A percentile compares a stretch with the other conserved stretches of the same genome.
Conservation (phyloP, 2,797 vertebrate species). For the Enteromius thamalakanensis region DNA sequence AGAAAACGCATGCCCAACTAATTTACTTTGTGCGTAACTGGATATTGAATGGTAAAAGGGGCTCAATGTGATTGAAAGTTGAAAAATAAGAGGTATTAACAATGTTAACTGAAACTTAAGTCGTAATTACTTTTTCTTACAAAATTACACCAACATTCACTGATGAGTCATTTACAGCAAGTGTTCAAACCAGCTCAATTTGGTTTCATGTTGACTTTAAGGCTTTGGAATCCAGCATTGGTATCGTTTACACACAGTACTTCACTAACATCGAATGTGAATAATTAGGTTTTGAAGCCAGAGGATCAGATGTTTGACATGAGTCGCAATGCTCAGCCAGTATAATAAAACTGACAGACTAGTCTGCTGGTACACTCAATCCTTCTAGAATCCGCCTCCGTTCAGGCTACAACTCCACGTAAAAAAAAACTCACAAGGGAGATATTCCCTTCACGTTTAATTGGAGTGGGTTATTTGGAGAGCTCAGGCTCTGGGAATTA, state of each 20-base stretch:
- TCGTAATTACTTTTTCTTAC: not conserved
- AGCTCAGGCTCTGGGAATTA: not conserved
- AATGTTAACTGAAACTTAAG: not conserved
- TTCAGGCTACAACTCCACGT: not conserved
- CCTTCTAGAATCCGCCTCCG: not conserved
- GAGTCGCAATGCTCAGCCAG: conserved; percentile 23
- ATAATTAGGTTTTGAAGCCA: conserved; percentile 11
- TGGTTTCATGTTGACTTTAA: conserved; percentile 22
- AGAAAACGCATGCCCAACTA: not conserved
- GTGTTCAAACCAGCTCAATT: conserved; percentile 9
- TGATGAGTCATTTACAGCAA: not conserved
- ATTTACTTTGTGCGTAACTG: not conserved
- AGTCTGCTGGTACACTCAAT: conserved; percentile 21
- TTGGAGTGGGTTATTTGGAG: not conserved
- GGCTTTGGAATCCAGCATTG: conserved; percentile 26
- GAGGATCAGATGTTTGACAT: conserved; percentile 37
- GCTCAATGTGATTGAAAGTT: not conserved
- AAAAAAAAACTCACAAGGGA: conserved; percentile 9
- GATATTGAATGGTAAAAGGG: not conserved
- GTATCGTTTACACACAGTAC: conserved; percentile 26
- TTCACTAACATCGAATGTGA: not conserved
- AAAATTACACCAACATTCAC: not conserved
- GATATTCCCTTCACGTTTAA: not conserved
- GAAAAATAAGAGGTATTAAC: too few species aligned
- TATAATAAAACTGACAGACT: conserved; percentile 32